Conservation (phyloP, 2,113 vertebrate genomes). For the Prionailurus viverrinus region DNA sequence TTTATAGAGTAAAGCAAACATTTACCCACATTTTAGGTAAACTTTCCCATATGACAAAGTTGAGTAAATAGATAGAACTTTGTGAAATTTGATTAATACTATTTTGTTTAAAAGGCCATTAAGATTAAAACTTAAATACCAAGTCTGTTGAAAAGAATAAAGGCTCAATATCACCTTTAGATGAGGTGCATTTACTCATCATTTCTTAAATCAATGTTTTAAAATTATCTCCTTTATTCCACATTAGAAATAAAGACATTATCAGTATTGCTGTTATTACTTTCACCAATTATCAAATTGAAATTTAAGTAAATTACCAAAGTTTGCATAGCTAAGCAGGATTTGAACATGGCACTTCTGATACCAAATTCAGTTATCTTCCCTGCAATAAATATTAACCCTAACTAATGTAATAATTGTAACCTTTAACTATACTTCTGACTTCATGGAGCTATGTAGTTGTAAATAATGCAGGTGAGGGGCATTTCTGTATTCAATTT, state of each 20-base stretch:
- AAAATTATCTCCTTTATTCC: neutral
- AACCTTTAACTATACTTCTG: neutral
- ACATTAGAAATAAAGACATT: neutral
- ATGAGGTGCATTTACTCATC: neutral
- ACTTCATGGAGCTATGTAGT: neutral
- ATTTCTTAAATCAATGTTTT: neutral
- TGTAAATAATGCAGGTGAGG: neutral
- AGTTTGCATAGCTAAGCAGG: neutral
- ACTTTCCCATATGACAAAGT: neutral
- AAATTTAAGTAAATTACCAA: neutral
- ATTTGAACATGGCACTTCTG: neutral
- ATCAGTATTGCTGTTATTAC: neutral
- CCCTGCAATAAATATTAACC: neutral
- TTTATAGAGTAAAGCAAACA: neutral
- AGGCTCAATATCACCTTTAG: neutral
- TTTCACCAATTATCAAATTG: neutral
- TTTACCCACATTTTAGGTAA: conserved; percentile 21
- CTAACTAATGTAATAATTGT: neutral
- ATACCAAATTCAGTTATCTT: neutral
- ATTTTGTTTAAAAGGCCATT: neutral
- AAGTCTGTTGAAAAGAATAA: neutral
- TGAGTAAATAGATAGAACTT: neutral
- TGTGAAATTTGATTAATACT: neutral
- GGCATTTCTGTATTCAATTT: neutral
- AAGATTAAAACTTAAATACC: conserved; percentile 19